These are phyloP conservation scores for Sebastes glaucus DNA, from an alignment of 2,797 vertebrate species.

Conservation along the genomic window DNA sequence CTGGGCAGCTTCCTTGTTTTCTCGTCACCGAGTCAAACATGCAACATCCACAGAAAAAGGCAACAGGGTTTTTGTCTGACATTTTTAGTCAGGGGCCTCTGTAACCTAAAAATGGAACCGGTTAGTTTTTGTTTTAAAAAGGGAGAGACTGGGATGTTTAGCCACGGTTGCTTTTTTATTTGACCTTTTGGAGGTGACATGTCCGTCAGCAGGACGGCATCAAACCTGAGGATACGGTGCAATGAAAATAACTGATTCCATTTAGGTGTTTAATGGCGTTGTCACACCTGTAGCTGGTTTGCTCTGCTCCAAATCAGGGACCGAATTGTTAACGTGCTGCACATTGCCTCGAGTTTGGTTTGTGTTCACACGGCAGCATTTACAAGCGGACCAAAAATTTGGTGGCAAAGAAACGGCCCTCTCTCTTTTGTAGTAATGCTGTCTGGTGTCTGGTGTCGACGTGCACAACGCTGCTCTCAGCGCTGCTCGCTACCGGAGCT, in stretches of 20 bases:
- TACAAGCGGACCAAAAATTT: too few relatives aligned
- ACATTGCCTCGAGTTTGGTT: too few relatives aligned
- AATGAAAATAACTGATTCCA: neutral
- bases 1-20: conserved; percentile 69
- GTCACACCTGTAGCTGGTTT: too few relatives aligned
- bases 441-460: too few relatives aligned
- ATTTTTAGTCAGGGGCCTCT: conserved; percentile 1
- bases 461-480: too few relatives aligned
- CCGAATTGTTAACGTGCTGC: too few relatives aligned
- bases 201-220: neutral
- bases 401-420: too few relatives aligned
- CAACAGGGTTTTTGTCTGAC: conserved; percentile 30
- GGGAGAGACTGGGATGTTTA: neutral
- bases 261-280: neutral
- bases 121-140: neutral
- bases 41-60: conserved; percentile 53
- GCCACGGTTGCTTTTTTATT: neutral
- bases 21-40: conserved; percentile 51
- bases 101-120: neutral
- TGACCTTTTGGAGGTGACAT: neutral
- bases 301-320: too few relatives aligned
- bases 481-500: too few relatives aligned
- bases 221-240: neutral
- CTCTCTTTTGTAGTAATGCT: too few relatives aligned
- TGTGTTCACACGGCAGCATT: too few relatives aligned